A percentile compares a stretch with the other conserved stretches of the same genome.
Evolutionary conservation across 2,888 invertebrate genomes (phyloP).

Genomic region (Thera obeliscata): DNA sequence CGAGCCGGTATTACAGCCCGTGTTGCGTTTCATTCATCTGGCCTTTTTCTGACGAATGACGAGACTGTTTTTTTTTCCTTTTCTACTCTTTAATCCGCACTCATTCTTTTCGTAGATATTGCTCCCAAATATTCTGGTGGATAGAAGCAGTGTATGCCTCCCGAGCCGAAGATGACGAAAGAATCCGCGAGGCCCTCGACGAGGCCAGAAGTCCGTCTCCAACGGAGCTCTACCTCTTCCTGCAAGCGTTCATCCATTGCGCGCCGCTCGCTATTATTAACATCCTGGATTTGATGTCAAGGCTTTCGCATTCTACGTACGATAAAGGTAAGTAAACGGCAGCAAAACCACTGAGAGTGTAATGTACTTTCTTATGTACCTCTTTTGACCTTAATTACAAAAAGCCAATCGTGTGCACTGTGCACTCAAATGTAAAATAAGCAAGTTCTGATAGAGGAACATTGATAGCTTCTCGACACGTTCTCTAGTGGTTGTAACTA

Average conservation of each 20-base stretch:
- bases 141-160: constrained; percentile 87
- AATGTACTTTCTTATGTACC: not conserved
- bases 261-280: constrained; percentile 88
- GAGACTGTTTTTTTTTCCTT: not conserved
- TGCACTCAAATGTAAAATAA: not conserved
- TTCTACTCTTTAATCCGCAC: too few species aligned
- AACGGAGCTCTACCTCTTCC: constrained; percentile 90
- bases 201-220: constrained; percentile 86
- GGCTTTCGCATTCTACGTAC: constrained; percentile 81
- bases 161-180: constrained; percentile 80
- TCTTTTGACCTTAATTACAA: not conserved
- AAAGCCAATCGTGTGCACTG: not conserved
- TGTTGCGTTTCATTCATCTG: too few species aligned
- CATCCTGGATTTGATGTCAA: constrained; percentile 84
- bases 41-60: not conserved
- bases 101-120: constrained; percentile 79
- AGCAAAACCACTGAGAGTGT: not conserved
- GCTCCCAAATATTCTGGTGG: constrained; percentile 90
- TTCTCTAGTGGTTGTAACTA: not conserved
- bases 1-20: too few species aligned
- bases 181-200: constrained; percentile 84
- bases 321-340: constrained; percentile 85
- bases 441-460: not conserved
- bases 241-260: constrained; percentile 91
- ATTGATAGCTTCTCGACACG: not conserved